Evolutionary conservation across 2,113 vertebrate genomes (phyloP).

Genomic region (Brachypteracias leptosomus): DNA sequence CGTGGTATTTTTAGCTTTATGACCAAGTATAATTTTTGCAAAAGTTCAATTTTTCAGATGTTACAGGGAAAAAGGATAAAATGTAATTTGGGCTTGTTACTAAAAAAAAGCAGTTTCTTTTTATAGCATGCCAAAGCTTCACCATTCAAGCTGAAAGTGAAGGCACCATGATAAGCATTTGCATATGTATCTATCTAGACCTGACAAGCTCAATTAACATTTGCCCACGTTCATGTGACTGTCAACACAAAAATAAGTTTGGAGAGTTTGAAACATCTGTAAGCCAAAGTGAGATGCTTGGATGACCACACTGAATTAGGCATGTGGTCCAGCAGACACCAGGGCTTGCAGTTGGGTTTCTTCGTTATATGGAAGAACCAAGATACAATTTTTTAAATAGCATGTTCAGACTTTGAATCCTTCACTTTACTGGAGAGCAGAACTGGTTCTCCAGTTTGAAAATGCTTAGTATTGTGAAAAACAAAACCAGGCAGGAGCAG

Average conservation of each 20-base stretch:
- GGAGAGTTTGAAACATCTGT: background rate
- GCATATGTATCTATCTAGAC: background rate
- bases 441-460: background rate
- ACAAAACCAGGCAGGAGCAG: background rate
- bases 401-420: background rate
- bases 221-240: background rate
- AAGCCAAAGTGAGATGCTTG: background rate
- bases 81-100: background rate
- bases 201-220: background rate
- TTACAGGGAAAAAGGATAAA: background rate
- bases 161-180: background rate
- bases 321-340: background rate
- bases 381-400: background rate
- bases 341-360: background rate
- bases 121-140: background rate
- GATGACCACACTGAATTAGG: background rate
- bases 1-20: background rate
- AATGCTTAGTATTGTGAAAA: background rate
- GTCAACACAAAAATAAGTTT: background rate
- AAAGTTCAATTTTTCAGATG: background rate
- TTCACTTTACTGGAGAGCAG: conserved; percentile 1
- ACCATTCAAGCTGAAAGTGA: background rate
- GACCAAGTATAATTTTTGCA: background rate
- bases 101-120: background rate
- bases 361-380: background rate